Evolutionary conservation across 2,888 invertebrate genomes (phyloP), one percentile per base, ranked within the genome.

Genomic region (Cecidostiba fungosa): DNA sequence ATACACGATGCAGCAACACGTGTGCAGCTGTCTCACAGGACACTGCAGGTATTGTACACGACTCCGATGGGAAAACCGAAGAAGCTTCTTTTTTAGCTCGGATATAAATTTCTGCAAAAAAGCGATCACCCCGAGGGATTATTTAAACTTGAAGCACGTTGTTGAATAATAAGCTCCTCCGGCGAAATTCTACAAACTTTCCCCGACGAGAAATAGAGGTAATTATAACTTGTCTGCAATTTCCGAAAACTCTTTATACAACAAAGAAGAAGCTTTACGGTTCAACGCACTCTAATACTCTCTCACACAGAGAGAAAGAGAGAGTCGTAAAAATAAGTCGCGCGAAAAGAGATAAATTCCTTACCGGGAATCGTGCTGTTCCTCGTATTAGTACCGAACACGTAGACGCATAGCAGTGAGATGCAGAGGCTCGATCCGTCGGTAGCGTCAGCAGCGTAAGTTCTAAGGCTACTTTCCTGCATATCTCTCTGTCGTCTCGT

Each of bases 381-480:
- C 82, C 69, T 87, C 79, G 87, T 84, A n/a, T n/a, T n/a, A n/a
- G n/a, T n/a, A 74, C 89, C 89, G 81, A 91, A 89, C 86, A 92
- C 90, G 88, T 92, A 91, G 85, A 93, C 88, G 88, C 93, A 92
- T 62, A 93, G 89, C 77, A 93, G 86, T 74, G 93, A 93, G 88
- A 93, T 90, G 89, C 93, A 93, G 87, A 93, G 88, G 82, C 91
- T 90, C 89, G 54, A 59, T 4, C 91, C 88, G 12, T 87, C 90
- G 12, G 2, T 91, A 88, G 88, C 89, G 88, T 87, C 90, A 10
- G 2, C 91, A 88, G 88, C 89, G 88, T 23, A 23, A 19, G 66
- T 50, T 2, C 1, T 12, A 29, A 32, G 54, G 8, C 29, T 66
- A 66, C 50, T 82, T 59, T 69, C 76, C 73, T 54, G 23, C 50